phyloP scores from a whole-genome alignment of 2,797 vertebrate genomes.

The Ataeniobius toweri region DNA sequence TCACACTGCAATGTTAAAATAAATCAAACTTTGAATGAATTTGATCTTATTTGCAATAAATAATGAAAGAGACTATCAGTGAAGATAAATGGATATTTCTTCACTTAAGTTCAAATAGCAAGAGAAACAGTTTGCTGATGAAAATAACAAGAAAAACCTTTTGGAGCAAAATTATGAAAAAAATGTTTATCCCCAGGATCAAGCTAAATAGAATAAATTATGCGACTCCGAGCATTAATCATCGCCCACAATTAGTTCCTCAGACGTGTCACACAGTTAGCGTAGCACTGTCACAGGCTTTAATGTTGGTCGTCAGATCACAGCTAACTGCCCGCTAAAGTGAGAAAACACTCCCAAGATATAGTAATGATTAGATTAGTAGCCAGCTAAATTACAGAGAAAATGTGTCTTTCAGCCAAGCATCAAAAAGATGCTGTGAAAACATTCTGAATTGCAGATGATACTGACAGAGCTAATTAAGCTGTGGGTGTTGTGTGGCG shows the following conservation, averaged over 20 bases:
- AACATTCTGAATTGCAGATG: conserved; percentile 66
- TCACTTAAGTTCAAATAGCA: background rate
- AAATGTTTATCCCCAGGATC: conserved; percentile 35
- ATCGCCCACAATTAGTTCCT: conserved; percentile 59
- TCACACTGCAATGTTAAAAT: background rate
- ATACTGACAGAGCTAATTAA: conserved; percentile 70
- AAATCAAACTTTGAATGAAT: background rate
- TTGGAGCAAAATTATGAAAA: conserved; percentile 12
- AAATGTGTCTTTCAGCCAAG: conserved; percentile 68
- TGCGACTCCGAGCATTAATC: conserved; percentile 68
- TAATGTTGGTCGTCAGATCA: conserved; percentile 71
- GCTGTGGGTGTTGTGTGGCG: conserved; percentile 58
- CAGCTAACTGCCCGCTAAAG: conserved; percentile 69
- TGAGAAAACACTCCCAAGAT: conserved; percentile 71
- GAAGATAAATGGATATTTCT: background rate
- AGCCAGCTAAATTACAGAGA: conserved; percentile 62
- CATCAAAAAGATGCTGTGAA: conserved; percentile 68
- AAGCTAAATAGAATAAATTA: conserved; percentile 50
- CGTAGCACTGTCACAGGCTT: conserved; percentile 56
- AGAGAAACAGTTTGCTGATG: conserved; percentile 5
- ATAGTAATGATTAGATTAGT: conserved; percentile 72
- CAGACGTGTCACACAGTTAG: conserved; percentile 52
- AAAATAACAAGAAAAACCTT: conserved; percentile 17
- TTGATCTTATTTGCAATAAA: background rate
- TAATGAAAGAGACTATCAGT: background rate